A percentile compares a stretch with the other conserved stretches of the same genome.
These are phyloP conservation scores for Monochamus saltuarius DNA, from an alignment of 1,140 invertebrate genomes.

Conservation along the genomic window DNA sequence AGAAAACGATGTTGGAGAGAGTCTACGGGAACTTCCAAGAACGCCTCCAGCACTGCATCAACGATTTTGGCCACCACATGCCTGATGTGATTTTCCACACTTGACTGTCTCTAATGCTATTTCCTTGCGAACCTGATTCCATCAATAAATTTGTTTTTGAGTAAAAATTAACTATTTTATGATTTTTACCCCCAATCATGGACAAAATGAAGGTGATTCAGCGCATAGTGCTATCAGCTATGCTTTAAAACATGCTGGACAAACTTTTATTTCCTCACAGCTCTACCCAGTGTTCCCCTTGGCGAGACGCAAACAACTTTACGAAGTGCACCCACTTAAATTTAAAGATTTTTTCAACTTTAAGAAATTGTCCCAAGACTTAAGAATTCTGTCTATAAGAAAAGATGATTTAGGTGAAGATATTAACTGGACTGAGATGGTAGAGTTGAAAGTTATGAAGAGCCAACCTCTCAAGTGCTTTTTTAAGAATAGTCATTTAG, in stretches of 20 bases:
- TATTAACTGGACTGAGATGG: constrained; percentile 10
- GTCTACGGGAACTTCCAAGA: no score
- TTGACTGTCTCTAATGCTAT: no score
- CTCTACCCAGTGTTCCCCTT: constrained; percentile 9
- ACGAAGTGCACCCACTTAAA: neutral
- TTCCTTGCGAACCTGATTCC: no score
- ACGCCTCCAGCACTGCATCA: no score
- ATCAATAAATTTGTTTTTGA: no score
- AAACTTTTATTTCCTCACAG: constrained; percentile 9
- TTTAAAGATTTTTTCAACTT: constrained; percentile 18
- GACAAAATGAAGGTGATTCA: constrained; percentile 17
- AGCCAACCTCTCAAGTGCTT: no score
- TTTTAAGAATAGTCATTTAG: no score
- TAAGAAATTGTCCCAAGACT: constrained; percentile 9
- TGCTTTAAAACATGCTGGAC: constrained; percentile 15
- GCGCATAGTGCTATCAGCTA: constrained; percentile 12
- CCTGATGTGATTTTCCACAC: no score
- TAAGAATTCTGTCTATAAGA: constrained; percentile 9
- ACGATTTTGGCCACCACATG: no score
- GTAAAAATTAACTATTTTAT: constrained; percentile 4
- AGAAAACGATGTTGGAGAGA: no score
- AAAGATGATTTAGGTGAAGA: constrained; percentile 5
- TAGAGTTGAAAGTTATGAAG: constrained; percentile 3
- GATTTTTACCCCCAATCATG: constrained; percentile 10
- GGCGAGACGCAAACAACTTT: constrained; percentile 17